These are phyloP conservation scores for Coranthus polyacanthus DNA, from an alignment of 2,797 vertebrate species.

Conservation along the genomic window DNA sequence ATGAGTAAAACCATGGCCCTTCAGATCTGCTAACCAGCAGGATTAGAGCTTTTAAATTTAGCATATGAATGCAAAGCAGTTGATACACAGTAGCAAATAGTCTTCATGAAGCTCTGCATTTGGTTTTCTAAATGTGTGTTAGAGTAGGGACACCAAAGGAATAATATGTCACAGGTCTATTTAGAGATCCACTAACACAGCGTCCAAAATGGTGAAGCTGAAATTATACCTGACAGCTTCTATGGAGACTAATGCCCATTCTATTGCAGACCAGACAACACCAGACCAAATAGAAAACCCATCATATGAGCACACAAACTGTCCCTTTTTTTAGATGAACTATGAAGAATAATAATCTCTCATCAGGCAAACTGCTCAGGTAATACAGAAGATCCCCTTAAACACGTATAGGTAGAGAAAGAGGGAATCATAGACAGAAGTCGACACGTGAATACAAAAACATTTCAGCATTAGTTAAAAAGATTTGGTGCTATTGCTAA, in stretches of 20 bases:
- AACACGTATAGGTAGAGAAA: not conserved
- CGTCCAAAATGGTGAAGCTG: not conserved
- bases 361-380: too few relatives aligned
- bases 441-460: too few relatives aligned
- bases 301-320: not conserved
- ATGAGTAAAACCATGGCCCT: not conserved
- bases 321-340: not conserved
- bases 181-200: not conserved
- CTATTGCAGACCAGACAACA: slow-evolving; percentile 2
- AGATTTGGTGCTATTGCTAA: too few relatives aligned
- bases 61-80: not conserved
- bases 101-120: too few relatives aligned
- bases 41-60: too few relatives aligned
- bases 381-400: not conserved
- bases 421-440: too few relatives aligned
- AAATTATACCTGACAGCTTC: slow-evolving; percentile 13
- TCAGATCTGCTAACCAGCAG: too few relatives aligned
- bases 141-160: too few relatives aligned
- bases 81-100: not conserved
- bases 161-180: not conserved
- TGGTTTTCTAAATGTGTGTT: slow-evolving; percentile 2
- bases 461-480: too few relatives aligned
- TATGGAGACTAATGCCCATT: slow-evolving; percentile 10
- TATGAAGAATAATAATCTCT: not conserved
- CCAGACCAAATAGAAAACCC: not conserved